Base-by-base conservation (phyloP, 1,140 invertebrate genomes). In the Conus ventricosus region DNA sequence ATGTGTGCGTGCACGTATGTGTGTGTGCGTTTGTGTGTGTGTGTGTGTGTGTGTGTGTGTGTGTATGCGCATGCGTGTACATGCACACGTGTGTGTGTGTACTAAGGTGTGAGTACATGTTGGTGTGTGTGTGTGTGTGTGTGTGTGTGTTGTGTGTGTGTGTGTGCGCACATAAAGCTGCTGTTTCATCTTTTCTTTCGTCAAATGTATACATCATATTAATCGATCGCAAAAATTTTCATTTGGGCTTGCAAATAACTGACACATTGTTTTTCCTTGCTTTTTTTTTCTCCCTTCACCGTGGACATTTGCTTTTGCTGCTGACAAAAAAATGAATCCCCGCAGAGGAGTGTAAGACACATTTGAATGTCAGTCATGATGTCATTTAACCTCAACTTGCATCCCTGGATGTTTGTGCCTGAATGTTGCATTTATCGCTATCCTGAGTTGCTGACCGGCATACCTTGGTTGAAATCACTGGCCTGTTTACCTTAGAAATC, bases 21-120 rank as follows among this genome's bases (percentile, higher is more conserved):
- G 67, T 76, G 80, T 83, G 27, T 88, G 67, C 6, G 27, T 88
- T 6, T 88, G 25, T 88, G 81, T 85, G 54, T 63, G 60, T 20
- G 54, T 85, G 60, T 63, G 0, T 63, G 20, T 85, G 3, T 51
- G 39, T 51, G 1, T 25, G n/a, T 39, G 10, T n/a, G 71, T 25
- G 23, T 13, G 8, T n/a, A n/a, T 76, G 13, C 6, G n/a, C 15
- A 4, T 63, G 60, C 60, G 4, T 63, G 60, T 63, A 11, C 60
- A 63, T 20, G 60, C 60, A 63, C 60, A 63, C 4, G 17, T 20
- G 17, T 63, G 17, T 63, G 60, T 20, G 17, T 63, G 10, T 13
- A 63, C 60, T 63, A 63, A 20, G 39, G 39, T 39, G 39, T 3
- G 39, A 39, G 3, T 39, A 39, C 39, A 39, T 39, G 39, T 39